Conservation (phyloP, 1,140 invertebrate genomes). For the Proctacanthus coquilletti region DNA sequence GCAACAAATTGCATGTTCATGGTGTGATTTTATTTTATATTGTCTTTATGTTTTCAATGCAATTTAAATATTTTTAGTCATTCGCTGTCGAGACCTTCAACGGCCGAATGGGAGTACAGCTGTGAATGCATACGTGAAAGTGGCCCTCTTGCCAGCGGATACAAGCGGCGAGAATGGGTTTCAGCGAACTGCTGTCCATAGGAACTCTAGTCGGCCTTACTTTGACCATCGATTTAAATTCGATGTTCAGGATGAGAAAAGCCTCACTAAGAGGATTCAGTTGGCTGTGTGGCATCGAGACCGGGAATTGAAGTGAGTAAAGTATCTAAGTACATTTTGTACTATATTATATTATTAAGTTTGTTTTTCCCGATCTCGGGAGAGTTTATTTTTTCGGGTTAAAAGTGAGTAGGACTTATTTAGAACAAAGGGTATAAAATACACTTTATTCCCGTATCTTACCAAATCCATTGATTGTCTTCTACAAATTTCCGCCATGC, state of each 20-base stretch:
- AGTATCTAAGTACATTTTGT: too few relatives aligned
- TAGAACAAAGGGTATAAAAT: too few relatives aligned
- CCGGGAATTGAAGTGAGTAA: constrained; percentile 33
- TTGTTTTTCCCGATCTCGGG: too few relatives aligned
- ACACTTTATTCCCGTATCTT: too few relatives aligned
- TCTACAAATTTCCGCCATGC: too few relatives aligned
- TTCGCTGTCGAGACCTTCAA: constrained; percentile 32
- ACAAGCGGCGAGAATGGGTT: constrained; percentile 15
- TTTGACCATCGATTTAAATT: constrained; percentile 35
- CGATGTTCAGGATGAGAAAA: constrained; percentile 11
- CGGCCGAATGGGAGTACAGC: constrained; percentile 23
- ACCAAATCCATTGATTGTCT: too few relatives aligned
- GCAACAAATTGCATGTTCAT: constrained; percentile 25
- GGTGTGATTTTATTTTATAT: constrained; percentile 12
- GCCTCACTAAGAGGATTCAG: constrained; percentile 23
- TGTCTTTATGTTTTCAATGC: background rate
- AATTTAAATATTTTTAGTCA: constrained; percentile 32
- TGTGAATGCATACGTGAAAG: constrained; percentile 37
- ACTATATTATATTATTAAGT: too few relatives aligned
- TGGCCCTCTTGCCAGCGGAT: constrained; percentile 4
- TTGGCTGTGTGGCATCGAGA: constrained; percentile 37
- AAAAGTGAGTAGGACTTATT: too few relatives aligned
- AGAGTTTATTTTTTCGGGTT: too few relatives aligned
- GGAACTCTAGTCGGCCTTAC: constrained; percentile 31
- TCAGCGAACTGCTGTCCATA: constrained; percentile 35